Evolutionary conservation across 2,888 invertebrate genomes (phyloP), one percentile per base, ranked within the genome.

Genomic region (Nipponacmea schrenckii): DNA sequence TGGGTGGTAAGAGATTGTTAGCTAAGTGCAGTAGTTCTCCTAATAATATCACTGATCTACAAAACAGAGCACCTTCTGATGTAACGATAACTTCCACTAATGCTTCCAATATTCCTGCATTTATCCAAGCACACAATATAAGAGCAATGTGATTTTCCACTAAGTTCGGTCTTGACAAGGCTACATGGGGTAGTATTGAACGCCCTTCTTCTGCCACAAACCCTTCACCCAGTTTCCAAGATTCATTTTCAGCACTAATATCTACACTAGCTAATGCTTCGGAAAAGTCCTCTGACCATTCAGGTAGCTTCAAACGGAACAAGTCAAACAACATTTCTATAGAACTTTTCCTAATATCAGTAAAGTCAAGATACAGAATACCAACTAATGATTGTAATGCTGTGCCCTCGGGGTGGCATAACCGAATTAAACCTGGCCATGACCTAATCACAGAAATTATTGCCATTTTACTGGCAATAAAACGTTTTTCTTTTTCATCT

Each of bases 201-300:
- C 92, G 92, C 65, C 96, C 97, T 90, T 98, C 98, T 72, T 95
- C 94, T 17, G 95, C 96, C n/a, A 98, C 94, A 88, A 98, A 98
- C 48, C 96, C 97, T 88, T 97, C 96, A 81, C 93, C 93, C 39
- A 98, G 90, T 81, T 94, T 92, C 96, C 97, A 98, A 0, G 93
- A 92, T 78, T 96, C 95, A 88, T 93, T 90, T 77, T 90, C 89
- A 64, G 90, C 88, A 31, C 94, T 94, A 3, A 96, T 95, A 92
- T 97, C 89, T 70, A 96, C 93, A 62, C 95, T 95, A 78, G 94
- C 93, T 77, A 97, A 90, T 1, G 97, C 97, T 56, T 95, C 94
- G 64, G 94, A 93, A 81, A 96, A 94, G 89, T 97, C 96, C 84
- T 96, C 96, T 1, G 96, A 96, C 96, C 96, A 97, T 39, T 84